Evolutionary conservation across 2,888 invertebrate genomes (phyloP), one percentile per base, ranked within the genome.

Genomic region (Sinodicranocentrus sp.): DNA sequence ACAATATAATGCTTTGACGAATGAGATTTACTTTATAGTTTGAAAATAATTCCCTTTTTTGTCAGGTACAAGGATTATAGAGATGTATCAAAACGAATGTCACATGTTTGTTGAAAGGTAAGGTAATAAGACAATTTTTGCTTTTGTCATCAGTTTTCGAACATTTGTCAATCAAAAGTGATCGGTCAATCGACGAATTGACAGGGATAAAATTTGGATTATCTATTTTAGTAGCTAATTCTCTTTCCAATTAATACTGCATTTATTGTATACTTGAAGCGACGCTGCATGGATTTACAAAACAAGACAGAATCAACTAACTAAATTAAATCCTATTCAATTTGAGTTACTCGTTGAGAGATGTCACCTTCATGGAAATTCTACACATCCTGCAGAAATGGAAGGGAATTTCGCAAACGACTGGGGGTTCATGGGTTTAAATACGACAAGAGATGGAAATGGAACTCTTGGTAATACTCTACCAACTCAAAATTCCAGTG

Each of bases 271-370:
- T 61, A 33, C 10, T 33, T n/a, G 23, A 67, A 88, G 88, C 15
- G 85, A 87, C 39, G 88, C 88, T 1, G 28, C 57, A 19, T 88
- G 87, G 87, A 77, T 88, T 13, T 71, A 65, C 8, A 78, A 84
- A 63, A 85, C 84, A 3, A 70, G 85, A 48, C 33, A 63, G 5
- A 84, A 85, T 13, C 63, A 44, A 0, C 68, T 88, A 57, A 85
- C 72, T 2, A 57, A 61, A 10, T 54, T 88, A 2, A 87, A 87
- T 80, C 83, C 86, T n/a, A 77, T 88, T 28, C 86, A 87, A 70
- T 88, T 87, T 78, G 83, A 87, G 15, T 63, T 88, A 6, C 78
- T 88, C 39, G n/a, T 86, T 13, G 86, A 87, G 48, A 87, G 85
- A 39, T 87, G 87, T 54, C 73, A 78, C 2, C 28, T 86, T n/a